Conservation (phyloP, 2,888 invertebrate genomes). For the Phragmatobia fuliginosa region DNA sequence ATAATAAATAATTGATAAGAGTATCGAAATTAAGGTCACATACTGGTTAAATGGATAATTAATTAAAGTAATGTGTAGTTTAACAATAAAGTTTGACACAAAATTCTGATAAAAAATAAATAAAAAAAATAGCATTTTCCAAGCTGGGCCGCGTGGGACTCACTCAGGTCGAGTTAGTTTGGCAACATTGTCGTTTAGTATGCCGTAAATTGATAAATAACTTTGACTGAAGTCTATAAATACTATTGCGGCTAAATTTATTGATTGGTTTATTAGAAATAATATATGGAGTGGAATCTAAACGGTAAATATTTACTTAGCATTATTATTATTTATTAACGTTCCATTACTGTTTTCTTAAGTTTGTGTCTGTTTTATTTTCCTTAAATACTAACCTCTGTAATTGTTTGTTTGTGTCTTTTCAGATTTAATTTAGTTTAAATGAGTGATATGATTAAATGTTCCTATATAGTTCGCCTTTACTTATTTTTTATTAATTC, state of each 20-base stretch:
- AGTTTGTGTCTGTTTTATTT: background rate
- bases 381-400: constrained; percentile 4
- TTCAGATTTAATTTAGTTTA: background rate
- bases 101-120: too few species aligned
- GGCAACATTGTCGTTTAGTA: background rate
- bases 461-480: background rate
- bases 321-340: background rate
- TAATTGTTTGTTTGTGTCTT: background rate
- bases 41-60: too few species aligned
- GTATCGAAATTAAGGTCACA: too few species aligned
- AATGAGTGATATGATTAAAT: background rate
- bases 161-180: too few species aligned
- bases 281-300: constrained; percentile 12
- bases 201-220: background rate
- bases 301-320: constrained; percentile 6
- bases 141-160: too few species aligned
- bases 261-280: constrained; percentile 6
- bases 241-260: constrained; percentile 1
- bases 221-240: background rate
- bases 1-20: too few species aligned
- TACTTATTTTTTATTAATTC: too few species aligned
- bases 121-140: too few species aligned
- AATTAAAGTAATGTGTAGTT: too few species aligned
- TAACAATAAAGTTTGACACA: too few species aligned
- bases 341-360: background rate